A percentile compares a stretch with the other conserved stretches of the same genome.
Conservation (phyloP, 2,113 vertebrate genomes). For the Lasiurus borealis region DNA sequence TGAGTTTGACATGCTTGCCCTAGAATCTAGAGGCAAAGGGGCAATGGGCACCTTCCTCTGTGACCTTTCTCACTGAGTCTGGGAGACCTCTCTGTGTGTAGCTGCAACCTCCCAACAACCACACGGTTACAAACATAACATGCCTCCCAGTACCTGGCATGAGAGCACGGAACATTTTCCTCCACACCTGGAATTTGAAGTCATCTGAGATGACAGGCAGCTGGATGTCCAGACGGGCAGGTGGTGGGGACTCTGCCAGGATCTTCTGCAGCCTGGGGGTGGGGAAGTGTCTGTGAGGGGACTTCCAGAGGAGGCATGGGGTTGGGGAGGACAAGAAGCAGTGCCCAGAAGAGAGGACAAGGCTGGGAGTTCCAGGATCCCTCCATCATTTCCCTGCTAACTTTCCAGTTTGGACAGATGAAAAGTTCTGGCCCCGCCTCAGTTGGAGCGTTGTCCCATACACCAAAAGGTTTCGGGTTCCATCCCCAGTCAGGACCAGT, state of each 20-base stretch:
- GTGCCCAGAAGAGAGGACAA: neutral
- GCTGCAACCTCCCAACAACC: neutral
- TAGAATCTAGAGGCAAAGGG: neutral
- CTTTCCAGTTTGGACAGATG: neutral
- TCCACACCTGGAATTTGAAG: slow-evolving; percentile 88
- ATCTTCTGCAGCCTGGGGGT: slow-evolving; percentile 82
- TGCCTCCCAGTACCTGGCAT: slow-evolving; percentile 83
- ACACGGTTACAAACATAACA: neutral
- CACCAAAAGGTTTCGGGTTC: neutral
- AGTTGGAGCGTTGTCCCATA: neutral
- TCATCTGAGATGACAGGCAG: slow-evolving; percentile 86
- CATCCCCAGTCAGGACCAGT: neutral
- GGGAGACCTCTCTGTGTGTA: neutral
- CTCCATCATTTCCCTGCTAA: neutral
- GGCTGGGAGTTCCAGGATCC: neutral
- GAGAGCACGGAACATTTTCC: slow-evolving; percentile 85
- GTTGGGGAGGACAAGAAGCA: too few species aligned
- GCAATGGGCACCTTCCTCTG: neutral
- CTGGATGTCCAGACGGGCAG: slow-evolving; percentile 85
- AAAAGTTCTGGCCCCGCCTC: neutral
- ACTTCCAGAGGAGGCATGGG: neutral
- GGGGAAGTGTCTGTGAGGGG: neutral
- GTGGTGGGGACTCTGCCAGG: slow-evolving; percentile 82
- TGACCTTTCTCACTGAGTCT: neutral
- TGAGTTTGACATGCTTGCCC: too few species aligned